Conservation (phyloP, 2,113 vertebrate species). For the Paratilapia polleni region DNA sequence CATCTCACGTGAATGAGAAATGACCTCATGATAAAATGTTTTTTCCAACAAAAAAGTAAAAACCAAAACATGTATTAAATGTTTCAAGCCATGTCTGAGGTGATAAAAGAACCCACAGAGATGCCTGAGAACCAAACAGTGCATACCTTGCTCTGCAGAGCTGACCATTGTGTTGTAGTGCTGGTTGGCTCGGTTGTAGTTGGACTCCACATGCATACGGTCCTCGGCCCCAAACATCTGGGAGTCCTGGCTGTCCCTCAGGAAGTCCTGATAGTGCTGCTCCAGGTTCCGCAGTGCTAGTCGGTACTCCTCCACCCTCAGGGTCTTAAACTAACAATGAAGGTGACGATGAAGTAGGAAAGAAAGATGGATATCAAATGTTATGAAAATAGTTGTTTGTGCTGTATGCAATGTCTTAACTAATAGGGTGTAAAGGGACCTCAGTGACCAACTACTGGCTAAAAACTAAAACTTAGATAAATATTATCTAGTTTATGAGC, state of each 20-base stretch:
- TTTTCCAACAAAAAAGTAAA: neutral
- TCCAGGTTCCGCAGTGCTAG: constrained; percentile 88
- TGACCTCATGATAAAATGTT: neutral
- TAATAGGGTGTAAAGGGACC: too few species aligned
- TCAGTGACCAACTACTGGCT: too few species aligned
- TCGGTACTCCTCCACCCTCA: constrained; percentile 88
- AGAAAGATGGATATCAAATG: neutral
- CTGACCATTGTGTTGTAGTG: constrained; percentile 89
- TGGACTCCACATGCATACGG: constrained; percentile 88
- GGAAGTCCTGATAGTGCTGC: constrained; percentile 91
- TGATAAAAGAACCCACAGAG: neutral
- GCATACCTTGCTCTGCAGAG: constrained; percentile 88
- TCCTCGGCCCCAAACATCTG: constrained; percentile 88
- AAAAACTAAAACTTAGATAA: too few species aligned
- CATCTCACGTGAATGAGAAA: neutral
- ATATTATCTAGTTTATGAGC: too few species aligned
- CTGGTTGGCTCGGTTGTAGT: constrained; percentile 83
- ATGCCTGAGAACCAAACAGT: neutral
- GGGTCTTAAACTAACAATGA: constrained; percentile 84
- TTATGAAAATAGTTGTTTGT: too few species aligned
- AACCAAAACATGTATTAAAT: neutral
- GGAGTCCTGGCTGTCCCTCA: constrained; percentile 90
- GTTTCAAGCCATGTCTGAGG: neutral
- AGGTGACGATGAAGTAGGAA: neutral
- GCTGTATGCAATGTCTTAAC: too few species aligned